phyloP scores from a whole-genome alignment of 2,113 vertebrate genomes.

The Microcebus jonahi region DNA sequence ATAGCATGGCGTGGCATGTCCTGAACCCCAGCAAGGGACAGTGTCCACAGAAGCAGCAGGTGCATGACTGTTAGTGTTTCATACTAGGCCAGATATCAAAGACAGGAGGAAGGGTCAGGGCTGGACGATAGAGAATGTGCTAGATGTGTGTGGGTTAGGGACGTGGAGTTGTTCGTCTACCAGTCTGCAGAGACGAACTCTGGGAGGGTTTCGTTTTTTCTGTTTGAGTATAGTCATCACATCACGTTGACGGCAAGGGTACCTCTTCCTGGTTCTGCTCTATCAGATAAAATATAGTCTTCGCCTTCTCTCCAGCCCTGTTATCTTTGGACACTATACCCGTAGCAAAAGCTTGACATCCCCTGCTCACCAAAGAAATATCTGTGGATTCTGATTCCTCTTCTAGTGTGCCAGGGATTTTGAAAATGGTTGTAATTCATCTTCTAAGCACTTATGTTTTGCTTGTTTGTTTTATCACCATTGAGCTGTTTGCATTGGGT shows the following conservation, averaged over 20 bases:
- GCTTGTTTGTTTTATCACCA: not conserved
- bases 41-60: not conserved
- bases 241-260: not conserved
- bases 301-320: not conserved
- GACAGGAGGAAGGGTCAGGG: not conserved
- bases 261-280: not conserved
- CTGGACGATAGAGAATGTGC: too few species aligned
- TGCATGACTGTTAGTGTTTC: not conserved
- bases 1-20: not conserved
- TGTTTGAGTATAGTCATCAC: rapidly evolving
- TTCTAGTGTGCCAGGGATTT: not conserved
- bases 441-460: not conserved
- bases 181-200: not conserved
- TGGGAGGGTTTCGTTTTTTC: not conserved
- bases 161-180: not conserved
- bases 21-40: not conserved
- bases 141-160: not conserved
- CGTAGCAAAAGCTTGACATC: not conserved
- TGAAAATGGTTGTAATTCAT: not conserved
- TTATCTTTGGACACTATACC: too few species aligned
- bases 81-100: not conserved
- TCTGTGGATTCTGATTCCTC: not conserved
- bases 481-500: not conserved
- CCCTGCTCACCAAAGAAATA: not conserved
- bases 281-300: not conserved